phyloP scores from a whole-genome alignment of 2,888 invertebrate genomes.

The Nomada ruficornis region DNA sequence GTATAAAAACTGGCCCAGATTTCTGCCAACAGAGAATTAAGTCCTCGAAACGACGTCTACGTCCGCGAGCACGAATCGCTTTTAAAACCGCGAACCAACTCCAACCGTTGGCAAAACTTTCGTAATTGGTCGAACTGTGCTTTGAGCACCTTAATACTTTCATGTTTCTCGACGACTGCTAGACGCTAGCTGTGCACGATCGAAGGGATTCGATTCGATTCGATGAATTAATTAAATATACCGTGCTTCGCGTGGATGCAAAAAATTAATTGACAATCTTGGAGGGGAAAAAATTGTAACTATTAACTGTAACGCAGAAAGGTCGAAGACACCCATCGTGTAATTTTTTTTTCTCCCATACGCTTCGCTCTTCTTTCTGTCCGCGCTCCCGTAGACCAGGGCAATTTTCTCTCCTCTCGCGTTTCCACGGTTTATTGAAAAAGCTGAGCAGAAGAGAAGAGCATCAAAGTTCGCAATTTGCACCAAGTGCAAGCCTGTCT shows the following conservation, averaged over 20 bases:
- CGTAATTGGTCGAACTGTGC: constrained; percentile 41
- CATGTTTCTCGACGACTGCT: background rate
- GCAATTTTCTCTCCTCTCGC: constrained; percentile 66
- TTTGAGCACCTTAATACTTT: constrained; percentile 39
- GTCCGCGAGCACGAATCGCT: constrained; percentile 17
- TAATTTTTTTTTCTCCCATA: constrained; percentile 13
- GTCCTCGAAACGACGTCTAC: constrained; percentile 6
- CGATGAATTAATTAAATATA: constrained; percentile 6
- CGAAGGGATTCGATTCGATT: background rate
- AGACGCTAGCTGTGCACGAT: background rate
- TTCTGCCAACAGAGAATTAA: background rate
- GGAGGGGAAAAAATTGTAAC: constrained; percentile 10
- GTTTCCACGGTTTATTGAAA: constrained; percentile 71
- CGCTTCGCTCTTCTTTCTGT: background rate
- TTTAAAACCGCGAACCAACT: constrained; percentile 32
- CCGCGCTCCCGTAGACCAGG: constrained; percentile 19
- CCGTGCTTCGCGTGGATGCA: background rate
- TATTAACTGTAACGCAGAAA: constrained; percentile 19
- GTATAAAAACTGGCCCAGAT: constrained; percentile 7
- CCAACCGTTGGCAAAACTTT: constrained; percentile 25
- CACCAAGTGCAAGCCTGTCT: constrained; percentile 64
- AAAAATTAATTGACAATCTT: constrained; percentile 11
- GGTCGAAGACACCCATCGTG: constrained; percentile 52
- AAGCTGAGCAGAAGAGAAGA: constrained; percentile 63
- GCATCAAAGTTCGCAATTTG: constrained; percentile 72